Base-by-base conservation (phyloP, 2,888 invertebrate species). In the Dioctria linearis region DNA sequence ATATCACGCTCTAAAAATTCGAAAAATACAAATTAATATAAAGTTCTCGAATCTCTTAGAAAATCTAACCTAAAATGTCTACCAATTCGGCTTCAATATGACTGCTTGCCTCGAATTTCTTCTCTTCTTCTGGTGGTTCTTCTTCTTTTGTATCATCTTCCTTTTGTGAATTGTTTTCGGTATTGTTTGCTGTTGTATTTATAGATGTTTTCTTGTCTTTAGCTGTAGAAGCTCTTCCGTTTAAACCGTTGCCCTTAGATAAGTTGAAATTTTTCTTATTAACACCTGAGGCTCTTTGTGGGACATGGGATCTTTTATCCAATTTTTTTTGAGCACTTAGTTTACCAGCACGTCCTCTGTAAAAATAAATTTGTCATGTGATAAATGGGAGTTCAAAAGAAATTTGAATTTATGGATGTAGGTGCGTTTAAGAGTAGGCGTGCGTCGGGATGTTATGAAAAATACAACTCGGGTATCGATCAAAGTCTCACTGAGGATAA, bases 61-160 rank as follows among this genome's bases (percentile, higher is more conserved):
- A 39, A 6, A 51, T 80, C 88, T 87, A 86, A 94, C 94, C 94
- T 83, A 98, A 90, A 90, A 96, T 94, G 86, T 99, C 98, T 13
- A 98, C 97, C 80, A 99, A 91, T 87, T 98, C 98, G 43, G 94
- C 92, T 88, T 99, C 98, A 85, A 95, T 94, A 82, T 93, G 91
- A 84, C 92, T 92, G 71, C 93, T 91, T 5, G 95, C 92, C 86
- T 98, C 97, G 90, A 97, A 98, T 88, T 94, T 94, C 85, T 93
- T 93, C 85, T 96, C 96, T 81, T 95, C 95, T 2, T 93, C 93
- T 46, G 91, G 84, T 3, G 83, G 84, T 25, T 88, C 90, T 79
- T 90, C 91, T 59, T 92, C 91, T 82, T 93, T 92, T 81, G 91
- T 90, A 80, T 93, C 93, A 82, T 95, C 91, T 82, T 93, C 93